Percentiles rank a stretch among this genome's conserved stretches.
These are phyloP conservation scores for Lathamus discolor DNA, from an alignment of 2,113 vertebrate genomes.

Conservation along the genomic window DNA sequence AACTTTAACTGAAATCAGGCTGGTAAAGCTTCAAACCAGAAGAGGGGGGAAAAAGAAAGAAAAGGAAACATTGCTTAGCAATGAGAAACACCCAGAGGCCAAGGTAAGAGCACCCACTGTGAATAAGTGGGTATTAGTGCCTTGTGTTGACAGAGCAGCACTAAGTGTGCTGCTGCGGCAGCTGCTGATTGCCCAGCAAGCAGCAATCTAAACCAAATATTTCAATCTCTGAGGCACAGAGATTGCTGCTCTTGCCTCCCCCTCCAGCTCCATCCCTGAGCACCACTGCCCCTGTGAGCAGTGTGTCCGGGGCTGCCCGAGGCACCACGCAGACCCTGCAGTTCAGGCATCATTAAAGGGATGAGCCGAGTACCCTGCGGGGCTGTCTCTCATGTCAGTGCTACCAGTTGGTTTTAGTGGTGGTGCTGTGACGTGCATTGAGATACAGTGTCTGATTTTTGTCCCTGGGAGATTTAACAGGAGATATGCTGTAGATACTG, in stretches of 20 bases:
- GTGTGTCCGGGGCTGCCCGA: fast-evolving
- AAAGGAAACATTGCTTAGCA: not conserved
- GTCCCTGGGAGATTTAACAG: not conserved
- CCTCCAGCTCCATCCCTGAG: fast-evolving
- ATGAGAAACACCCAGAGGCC: not conserved
- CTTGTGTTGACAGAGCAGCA: conserved; percentile 21
- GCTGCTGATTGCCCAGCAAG: not conserved
- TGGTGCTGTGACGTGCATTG: fast-evolving
- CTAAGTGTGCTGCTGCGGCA: not conserved
- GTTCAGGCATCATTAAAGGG: fast-evolving
- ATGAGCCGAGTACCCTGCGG: fast-evolving
- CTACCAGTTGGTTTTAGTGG: fast-evolving
- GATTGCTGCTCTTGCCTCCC: not conserved
- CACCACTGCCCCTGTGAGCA: fast-evolving
- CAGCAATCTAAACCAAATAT: not conserved
- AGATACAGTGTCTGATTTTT: fast-evolving
- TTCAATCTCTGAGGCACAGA: not conserved
- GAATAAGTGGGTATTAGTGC: not conserved
- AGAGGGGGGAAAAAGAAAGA: fast-evolving
- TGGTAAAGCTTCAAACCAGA: not conserved
- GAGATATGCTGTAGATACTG: not conserved
- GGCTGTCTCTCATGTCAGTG: fast-evolving
- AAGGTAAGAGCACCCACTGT: not conserved
- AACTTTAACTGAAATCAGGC: not conserved
- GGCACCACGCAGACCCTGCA: fast-evolving